Evolutionary conservation across 1,140 invertebrate genomes (phyloP).

Genomic region (Andricus grossulariae): DNA sequence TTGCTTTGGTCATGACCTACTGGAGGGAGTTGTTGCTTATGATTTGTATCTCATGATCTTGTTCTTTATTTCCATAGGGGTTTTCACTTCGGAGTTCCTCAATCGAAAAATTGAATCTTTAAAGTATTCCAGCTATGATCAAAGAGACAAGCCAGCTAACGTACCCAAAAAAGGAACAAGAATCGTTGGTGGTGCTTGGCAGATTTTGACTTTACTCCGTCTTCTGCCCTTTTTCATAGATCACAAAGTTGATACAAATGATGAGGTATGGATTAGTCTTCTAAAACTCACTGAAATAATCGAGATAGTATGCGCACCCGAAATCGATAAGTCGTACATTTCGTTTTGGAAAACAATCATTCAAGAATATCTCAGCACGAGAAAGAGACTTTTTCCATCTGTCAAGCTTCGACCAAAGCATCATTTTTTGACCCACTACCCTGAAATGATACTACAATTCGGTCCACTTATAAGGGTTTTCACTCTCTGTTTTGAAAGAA

Average conservation of each 20-base stretch:
- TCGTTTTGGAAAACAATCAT: not conserved
- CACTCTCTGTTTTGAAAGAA: not conserved
- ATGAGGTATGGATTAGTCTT: constrained; percentile 28
- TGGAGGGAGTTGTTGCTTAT: constrained; percentile 41
- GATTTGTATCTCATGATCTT: constrained; percentile 39
- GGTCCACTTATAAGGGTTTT: not conserved
- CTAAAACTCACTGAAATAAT: constrained; percentile 23
- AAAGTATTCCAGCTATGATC: not conserved
- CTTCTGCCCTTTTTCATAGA: constrained; percentile 23
- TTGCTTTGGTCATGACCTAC: constrained; percentile 42
- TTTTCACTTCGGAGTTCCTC: constrained; percentile 30
- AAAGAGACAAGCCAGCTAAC: not conserved
- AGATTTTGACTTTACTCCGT: constrained; percentile 12
- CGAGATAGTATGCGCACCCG: constrained; percentile 13
- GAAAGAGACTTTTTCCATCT: not conserved
- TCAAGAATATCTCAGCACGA: constrained; percentile 13
- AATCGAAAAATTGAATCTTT: not conserved
- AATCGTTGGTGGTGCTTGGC: constrained; percentile 22
- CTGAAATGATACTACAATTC: not conserved
- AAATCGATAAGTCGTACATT: not conserved
- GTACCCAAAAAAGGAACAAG: not conserved
- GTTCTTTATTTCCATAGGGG: constrained; percentile 36
- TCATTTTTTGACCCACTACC: constrained; percentile 25
- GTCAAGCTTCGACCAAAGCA: constrained; percentile 29
- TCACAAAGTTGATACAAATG: constrained; percentile 1